Evolutionary conservation across 2,797 vertebrate species (phyloP).

Genomic region (Melanotaenia parkinsoni): DNA sequence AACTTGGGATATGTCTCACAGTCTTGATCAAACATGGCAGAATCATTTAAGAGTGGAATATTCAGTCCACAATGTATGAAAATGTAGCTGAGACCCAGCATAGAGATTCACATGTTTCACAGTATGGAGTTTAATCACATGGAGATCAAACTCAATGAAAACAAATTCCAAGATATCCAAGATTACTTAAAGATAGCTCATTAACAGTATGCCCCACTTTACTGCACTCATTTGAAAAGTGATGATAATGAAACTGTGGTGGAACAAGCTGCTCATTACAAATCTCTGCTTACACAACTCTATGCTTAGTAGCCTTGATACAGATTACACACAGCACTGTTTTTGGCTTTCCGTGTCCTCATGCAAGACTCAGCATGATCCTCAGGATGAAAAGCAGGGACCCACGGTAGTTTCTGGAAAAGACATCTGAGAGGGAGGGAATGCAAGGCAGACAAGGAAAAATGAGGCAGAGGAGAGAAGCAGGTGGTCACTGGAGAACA

Average conservation of each 20-base stretch:
- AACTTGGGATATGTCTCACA: not conserved
- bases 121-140: not conserved
- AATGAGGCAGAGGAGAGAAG: slow-evolving; percentile 34
- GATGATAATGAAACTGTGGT: not conserved
- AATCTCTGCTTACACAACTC: not conserved
- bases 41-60: not conserved
- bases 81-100: not conserved
- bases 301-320: not conserved
- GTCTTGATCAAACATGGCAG: not conserved
- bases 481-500: slow-evolving; percentile 63
- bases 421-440: slow-evolving; percentile 48
- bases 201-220: not conserved
- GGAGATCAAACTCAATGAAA: not conserved
- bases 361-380: slow-evolving; percentile 37
- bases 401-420: slow-evolving; percentile 55
- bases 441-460: slow-evolving; percentile 5
- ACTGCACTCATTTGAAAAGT: not conserved
- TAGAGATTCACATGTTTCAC: too few relatives aligned
- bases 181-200: not conserved
- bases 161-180: too few relatives aligned
- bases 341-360: slow-evolving; percentile 44
- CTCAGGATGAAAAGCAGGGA: slow-evolving; percentile 30
- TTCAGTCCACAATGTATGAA: not conserved
- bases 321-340: slow-evolving; percentile 24
- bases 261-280: not conserved